Base-by-base conservation (phyloP, 2,113 vertebrate species). In the Scomber colias region DNA sequence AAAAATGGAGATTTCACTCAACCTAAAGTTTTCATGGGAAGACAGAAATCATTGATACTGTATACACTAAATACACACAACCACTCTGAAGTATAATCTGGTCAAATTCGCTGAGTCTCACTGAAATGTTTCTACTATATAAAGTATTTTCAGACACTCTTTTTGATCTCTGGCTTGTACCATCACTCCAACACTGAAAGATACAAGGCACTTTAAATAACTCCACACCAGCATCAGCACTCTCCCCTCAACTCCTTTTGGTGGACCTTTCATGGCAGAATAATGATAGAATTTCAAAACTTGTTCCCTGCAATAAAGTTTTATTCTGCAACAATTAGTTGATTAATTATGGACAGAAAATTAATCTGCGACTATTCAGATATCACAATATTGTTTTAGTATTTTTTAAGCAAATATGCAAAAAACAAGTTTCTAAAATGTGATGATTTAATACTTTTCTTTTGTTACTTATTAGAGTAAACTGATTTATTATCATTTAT, bases 241-340 rank as follows among this genome's bases (percentile, higher is more conserved):
- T 77, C 51, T 64, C 57, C 49, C 65, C 71, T 24, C 16, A 40
- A 70, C 64, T 73, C 30, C 17, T 60, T 54, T 50, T 76, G 35
- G 71, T 53, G 21, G 71, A 80, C 63, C 54, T 84, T 82, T 89
- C 67, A 62, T 77, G 69, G 72, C 67, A 64, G 54, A 49, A 46
- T 75, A 50, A 76, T 63, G 90, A 94, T 92, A 92, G 95, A 93
- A 93, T 94, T 87, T 95, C 93, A 94, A 92, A 81, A 73, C 24
- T 16, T 40, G 40, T 76, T 70, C 57, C 63, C 45, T 74, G 16
- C 49, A 2, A 63, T 65, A 19, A 44, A 13, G 27, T 59, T 61
- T 74, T 92, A 79, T 71, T 65, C 35, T 40, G 35, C 35, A 40
- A 9, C 35, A 40, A 40, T 40, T 40, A 40, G 35, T 40, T 9